These are phyloP conservation scores for Enteromius anoplus DNA, from an alignment of 2,797 vertebrate species.

Conservation along the genomic window DNA sequence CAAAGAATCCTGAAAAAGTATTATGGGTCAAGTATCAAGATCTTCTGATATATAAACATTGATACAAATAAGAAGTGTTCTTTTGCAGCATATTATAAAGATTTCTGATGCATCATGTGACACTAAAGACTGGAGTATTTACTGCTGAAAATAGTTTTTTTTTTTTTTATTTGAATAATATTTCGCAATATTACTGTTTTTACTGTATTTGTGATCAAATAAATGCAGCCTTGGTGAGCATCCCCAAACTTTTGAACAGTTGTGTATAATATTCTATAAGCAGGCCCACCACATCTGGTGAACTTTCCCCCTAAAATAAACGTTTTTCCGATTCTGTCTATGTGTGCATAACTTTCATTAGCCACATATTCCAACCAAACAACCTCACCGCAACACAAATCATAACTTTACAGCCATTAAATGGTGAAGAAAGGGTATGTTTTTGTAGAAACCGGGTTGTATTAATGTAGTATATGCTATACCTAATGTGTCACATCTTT, in stretches of 20 bases:
- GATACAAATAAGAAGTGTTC: background rate
- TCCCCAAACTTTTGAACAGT: background rate
- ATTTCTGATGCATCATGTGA: background rate
- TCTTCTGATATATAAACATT: background rate
- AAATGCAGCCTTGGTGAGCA: background rate
- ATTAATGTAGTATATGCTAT: background rate
- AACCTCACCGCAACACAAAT: background rate
- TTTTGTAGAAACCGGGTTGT: background rate
- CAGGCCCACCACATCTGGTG: background rate
- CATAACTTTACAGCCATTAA: background rate
- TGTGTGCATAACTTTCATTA: background rate
- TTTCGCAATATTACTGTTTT: background rate
- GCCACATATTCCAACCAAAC: background rate
- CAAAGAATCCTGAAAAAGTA: background rate
- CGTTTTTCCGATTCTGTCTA: background rate
- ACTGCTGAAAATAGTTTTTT: background rate
- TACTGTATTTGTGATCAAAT: conserved; percentile 6
- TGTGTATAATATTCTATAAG: background rate
- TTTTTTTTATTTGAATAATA: background rate
- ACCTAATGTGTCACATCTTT: conserved; percentile 26
- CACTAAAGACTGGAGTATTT: background rate
- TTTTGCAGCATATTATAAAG: background rate
- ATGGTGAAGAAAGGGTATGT: background rate
- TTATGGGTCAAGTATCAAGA: background rate
- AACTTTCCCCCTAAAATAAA: background rate